Evolutionary conservation across 2,113 vertebrate genomes (phyloP), one percentile per base, ranked within the genome.

Genomic region (Heliornis fulica): DNA sequence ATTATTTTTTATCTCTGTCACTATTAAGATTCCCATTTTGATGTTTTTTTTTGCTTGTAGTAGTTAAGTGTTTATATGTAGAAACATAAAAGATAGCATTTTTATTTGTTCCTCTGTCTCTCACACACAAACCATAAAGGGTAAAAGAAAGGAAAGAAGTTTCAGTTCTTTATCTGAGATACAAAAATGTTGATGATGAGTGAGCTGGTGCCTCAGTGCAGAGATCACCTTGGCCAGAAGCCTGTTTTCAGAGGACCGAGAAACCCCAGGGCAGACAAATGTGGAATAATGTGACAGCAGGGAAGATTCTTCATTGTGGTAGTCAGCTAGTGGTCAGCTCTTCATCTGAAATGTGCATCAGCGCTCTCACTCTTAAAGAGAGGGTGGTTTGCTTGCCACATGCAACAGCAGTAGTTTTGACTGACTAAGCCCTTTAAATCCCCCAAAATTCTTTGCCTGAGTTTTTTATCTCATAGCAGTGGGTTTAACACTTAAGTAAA

Each of bases 1-100:
- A 95, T 70, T 86, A 89, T 96, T 96, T 97, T 97, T 98, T 74
- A 97, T 97, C 81, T 96, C 94, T 93, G 86, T 84, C 50, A 72
- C 74, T 79, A 59, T 94, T 89, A 87, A 93, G 72, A 69, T 96
- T 92, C 87, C 72, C 92, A 56, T 94, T 70, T 96, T 85, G 78
- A 89, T 36, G 26, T 89, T 96, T n/a, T n/a, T n/a, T n/a, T n/a
- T 77, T 91, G 50, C 79, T 95, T 93, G 63, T 75, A 76, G 79
- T 94, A 93, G 88, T 76, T 66, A 77, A 80, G 46, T 83, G 95
- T 95, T 29, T 13, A 64, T 63, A 92, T 15, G 15, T 78, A 74
- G 92, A 92, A 85, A 4, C 36, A 63, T 68, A 26, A 92, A 90
- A 84, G 64, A 56, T 21, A 94, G 65, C 6, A 1, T 29, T 76